Conservation (phyloP, 2,888 invertebrate species). For the Ectropis crepuscularia region DNA sequence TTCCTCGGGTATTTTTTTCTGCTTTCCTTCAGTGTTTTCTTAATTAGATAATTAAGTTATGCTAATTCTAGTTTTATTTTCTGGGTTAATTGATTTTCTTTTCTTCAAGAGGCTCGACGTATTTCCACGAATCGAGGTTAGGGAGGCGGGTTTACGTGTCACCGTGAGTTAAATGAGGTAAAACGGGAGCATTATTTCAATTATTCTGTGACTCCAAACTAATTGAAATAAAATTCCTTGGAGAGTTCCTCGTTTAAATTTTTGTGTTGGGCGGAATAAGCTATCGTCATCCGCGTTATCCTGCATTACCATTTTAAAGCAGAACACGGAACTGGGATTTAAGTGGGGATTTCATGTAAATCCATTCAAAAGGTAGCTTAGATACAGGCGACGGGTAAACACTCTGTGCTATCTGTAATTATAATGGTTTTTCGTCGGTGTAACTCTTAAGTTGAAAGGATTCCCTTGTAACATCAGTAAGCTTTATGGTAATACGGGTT, state of each 20-base stretch:
- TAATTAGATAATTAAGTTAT: constrained; percentile 69
- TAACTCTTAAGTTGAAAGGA: constrained; percentile 31
- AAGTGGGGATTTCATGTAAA: constrained; percentile 55
- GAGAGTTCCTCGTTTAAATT: constrained; percentile 58
- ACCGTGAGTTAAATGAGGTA: constrained; percentile 26
- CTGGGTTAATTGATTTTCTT: constrained; percentile 50
- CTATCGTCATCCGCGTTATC: constrained; percentile 63
- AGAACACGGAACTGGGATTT: constrained; percentile 57
- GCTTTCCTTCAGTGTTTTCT: constrained; percentile 50
- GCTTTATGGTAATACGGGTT: constrained; percentile 26
- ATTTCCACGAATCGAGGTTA: constrained; percentile 12
- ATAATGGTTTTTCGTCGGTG: constrained; percentile 44
- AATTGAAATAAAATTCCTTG: constrained; percentile 55
- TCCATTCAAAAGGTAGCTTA: constrained; percentile 58
- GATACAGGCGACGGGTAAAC: constrained; percentile 45
- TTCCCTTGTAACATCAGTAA: constrained; percentile 37
- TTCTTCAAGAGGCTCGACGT: constrained; percentile 10
- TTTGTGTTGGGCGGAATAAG: constrained; percentile 55
- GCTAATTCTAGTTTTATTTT: constrained; percentile 60
- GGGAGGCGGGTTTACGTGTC: constrained; percentile 25
- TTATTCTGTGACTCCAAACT: constrained; percentile 44
- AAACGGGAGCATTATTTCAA: constrained; percentile 35
- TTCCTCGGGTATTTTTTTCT: constrained; percentile 47
- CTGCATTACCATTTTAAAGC: constrained; percentile 67
- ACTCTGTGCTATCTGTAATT: constrained; percentile 46